phyloP scores from a whole-genome alignment of 2,113 vertebrate species.

The Pachyramphus minor region DNA sequence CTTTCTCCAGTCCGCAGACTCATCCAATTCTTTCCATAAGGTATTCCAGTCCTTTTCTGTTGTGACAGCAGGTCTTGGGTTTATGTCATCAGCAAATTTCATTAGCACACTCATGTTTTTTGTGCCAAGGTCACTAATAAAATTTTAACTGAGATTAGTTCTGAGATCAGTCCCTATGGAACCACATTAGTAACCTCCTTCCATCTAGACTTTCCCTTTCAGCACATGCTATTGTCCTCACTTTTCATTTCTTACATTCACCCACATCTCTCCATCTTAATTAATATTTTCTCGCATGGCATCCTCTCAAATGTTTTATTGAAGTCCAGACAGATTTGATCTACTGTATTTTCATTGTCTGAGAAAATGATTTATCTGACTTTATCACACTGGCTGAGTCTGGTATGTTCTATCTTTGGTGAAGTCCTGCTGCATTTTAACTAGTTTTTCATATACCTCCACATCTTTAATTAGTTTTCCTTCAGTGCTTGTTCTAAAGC shows the following conservation, averaged over 20 bases:
- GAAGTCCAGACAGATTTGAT: slow-evolving; percentile 28
- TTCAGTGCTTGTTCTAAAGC: not conserved
- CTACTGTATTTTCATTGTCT: not conserved
- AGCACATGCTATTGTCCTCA: not conserved
- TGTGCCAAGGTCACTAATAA: slow-evolving; percentile 37
- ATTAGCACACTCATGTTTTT: not conserved
- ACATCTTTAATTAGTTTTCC: slow-evolving; percentile 20
- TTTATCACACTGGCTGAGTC: not conserved
- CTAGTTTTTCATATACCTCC: not conserved
- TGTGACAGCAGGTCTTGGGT: not conserved
- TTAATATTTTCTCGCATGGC: slow-evolving; percentile 19
- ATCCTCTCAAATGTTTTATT: slow-evolving; percentile 2
- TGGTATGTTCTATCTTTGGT: not conserved
- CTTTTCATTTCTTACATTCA: slow-evolving; percentile 33
- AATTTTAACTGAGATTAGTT: slow-evolving; percentile 11
- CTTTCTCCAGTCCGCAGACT: not conserved
- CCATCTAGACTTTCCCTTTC: not conserved
- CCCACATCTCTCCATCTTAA: slow-evolving; percentile 35
- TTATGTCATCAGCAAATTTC: not conserved
- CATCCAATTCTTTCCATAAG: not conserved
- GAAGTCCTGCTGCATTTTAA: slow-evolving; percentile 19
- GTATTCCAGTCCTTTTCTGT: not conserved
- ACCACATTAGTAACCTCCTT: not conserved
- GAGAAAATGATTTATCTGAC: slow-evolving; percentile 15
- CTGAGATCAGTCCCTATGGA: not conserved